Evolutionary conservation across 2,797 vertebrate species (phyloP), one percentile per base, ranked within the genome.

Genomic region (Tympanoctomys barrerae): DNA sequence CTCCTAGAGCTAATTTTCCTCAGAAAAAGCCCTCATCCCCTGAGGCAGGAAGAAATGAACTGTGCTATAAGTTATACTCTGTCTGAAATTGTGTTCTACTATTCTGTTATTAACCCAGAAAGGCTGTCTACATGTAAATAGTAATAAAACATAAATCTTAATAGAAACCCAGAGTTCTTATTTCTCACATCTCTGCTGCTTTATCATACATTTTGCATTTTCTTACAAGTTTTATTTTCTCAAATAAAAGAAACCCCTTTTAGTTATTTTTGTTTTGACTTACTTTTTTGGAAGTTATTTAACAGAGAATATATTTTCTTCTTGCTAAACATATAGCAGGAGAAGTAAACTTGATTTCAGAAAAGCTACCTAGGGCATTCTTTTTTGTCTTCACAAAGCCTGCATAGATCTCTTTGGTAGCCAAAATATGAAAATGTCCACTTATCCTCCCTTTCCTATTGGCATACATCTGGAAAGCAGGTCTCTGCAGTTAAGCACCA

Each of bases 31-130:
- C 8, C 0, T 68, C 87, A 83, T 3, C 24, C 1, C 92, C 7
- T 88, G 11, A 93, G 78, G 57, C 12, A 91, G 28, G 24, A 87
- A 92, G 33, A 97, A 96, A 70, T 87, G 18, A 97, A 85, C 89
- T 8, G 3, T 70, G 78, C 79, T 93, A 28, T 83, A 96, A 94
- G 94, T 93, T 90, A 79, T 16, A 18, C 7, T 2, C 7, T 70
- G 31, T 95, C 36, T 89, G 1, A 84, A 19, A 36, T 13, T 75
- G 0, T 52, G 28, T 81, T 94, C 91, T 94, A 31, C 66, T 90
- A 26, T 83, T 94, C 91, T 94, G 28, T 64, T 90, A 75, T 73
- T 59, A 95, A 93, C 61, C 18, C 36, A 94, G 21, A 0, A 19
- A 49, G 7, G 19, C 21, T 71, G 3, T 80, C 14, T 90, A 96